These are phyloP conservation scores for Psilopsiagon aurifrons DNA, from an alignment of 2,113 vertebrate genomes.

Conservation along the genomic window DNA sequence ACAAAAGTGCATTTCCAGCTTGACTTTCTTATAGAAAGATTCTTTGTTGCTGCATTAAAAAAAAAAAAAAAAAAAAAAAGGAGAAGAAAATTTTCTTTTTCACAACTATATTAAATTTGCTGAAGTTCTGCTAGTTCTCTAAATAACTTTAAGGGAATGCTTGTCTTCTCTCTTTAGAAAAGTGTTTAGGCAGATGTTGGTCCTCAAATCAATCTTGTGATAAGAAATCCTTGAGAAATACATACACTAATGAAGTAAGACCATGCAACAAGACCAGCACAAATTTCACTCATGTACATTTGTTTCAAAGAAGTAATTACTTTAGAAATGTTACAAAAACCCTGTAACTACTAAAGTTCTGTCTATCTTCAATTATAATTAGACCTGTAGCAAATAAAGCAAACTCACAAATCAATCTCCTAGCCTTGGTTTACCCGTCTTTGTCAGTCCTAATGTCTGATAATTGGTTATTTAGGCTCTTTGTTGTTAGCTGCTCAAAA, in stretches of 20 bases:
- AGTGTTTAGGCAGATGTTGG: not conserved
- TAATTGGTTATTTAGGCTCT: not conserved
- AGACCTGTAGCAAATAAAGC: not conserved
- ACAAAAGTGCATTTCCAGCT: not conserved
- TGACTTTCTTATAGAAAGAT: not conserved
- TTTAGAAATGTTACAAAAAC: not conserved
- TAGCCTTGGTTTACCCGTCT: not conserved
- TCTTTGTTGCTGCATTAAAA: not conserved
- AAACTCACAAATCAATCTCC: slow-evolving; percentile 1
- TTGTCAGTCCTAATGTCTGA: not conserved
- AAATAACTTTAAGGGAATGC: not conserved
- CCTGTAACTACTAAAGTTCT: not conserved
- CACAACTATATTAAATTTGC: not conserved
- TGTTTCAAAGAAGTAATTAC: slow-evolving; percentile 48
- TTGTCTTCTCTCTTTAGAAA: not conserved
- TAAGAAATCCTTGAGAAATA: slow-evolving; percentile 10
- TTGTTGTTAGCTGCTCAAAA: not conserved
- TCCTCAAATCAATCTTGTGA: slow-evolving; percentile 20
- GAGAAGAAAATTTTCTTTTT: not conserved
- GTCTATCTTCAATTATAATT: slow-evolving; percentile 32
- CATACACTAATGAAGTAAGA: slow-evolving; percentile 35
- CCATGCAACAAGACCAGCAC: not conserved
- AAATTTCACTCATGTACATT: not conserved
- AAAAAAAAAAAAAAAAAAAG: not conserved
- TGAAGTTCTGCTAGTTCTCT: not conserved